Evolutionary conservation across 2,888 invertebrate species (phyloP).

Genomic region (Metallyticus violacea): DNA sequence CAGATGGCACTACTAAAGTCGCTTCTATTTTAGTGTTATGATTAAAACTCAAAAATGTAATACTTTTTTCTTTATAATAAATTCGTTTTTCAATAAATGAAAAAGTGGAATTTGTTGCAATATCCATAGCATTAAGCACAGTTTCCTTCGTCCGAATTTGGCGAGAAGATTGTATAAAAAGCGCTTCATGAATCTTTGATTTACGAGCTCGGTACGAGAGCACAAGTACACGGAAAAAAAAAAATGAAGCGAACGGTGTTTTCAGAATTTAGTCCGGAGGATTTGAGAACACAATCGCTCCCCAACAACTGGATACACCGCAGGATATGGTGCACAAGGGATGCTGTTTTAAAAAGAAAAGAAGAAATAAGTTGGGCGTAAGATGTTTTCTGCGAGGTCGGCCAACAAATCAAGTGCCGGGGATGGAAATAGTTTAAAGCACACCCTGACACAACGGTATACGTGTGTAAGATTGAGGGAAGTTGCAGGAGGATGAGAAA

Average conservation of each 20-base stretch:
- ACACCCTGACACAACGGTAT: background rate
- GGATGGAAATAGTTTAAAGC: background rate
- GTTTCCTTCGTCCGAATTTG: too few species aligned
- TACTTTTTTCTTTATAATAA: too few species aligned
- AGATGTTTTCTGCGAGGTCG: background rate
- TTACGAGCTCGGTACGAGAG: background rate
- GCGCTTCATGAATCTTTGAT: background rate
- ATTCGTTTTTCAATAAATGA: too few species aligned
- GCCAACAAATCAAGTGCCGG: background rate
- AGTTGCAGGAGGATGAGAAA: background rate
- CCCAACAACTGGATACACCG: background rate
- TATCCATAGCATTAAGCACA: too few species aligned
- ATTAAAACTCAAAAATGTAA: too few species aligned
- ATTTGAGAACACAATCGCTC: background rate
- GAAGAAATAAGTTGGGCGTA: background rate
- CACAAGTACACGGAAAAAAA: too few species aligned
- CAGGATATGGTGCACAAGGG: background rate
- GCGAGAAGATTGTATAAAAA: background rate
- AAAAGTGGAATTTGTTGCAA: too few species aligned
- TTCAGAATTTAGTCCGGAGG: background rate
- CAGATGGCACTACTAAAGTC: too few species aligned
- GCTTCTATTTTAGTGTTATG: too few species aligned
- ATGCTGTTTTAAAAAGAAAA: background rate
- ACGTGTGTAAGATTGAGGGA: background rate
- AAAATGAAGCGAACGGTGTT: background rate